Evolutionary conservation across 2,888 invertebrate genomes (phyloP), one percentile per base, ranked within the genome.

Genomic region (Nomada fucata): DNA sequence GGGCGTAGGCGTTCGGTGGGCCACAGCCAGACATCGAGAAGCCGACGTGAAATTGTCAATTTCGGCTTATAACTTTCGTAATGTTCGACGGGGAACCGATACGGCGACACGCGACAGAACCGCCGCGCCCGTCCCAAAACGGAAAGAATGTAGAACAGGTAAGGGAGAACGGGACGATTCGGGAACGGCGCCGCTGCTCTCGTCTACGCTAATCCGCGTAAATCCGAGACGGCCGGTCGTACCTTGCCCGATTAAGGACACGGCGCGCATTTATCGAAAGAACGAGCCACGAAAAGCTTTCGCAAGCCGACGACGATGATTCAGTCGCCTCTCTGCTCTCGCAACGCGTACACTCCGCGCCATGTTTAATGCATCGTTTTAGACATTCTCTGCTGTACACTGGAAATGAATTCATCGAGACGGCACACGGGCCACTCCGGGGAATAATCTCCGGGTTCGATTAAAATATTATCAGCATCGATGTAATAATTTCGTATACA

Each of bases 1-100:
- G n/a, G 18, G 91, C 91, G 92, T 91, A 90, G 92, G 92, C 89
- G 92, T 90, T 90, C 80, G 83, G 88, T 87, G 87, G 86, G 88
- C 85, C 87, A 82, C 84, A 86, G 77, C 87, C 89, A 87, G 87
- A 88, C 87, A 79, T 67, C 86, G 76, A 74, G 80, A 76, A 81
- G 84, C 79, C 82, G 88, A 86, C 81, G 87, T 74, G 76, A 86
- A 86, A 82, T 84, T 86, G 81, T 82, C 78, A 85, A 88, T 88
- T 87, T 80, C 77, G 80, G 77, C 77, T 79, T 82, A 57, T 29
- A 64, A 82, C 79, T 80, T 87, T 84, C 63, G 44, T 63, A 65
- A 57, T 60, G 68, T 60, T 57, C 60, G 52, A 50, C 3, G 60
- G 3, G 52, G 23, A 68, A 44, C 47, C 68, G 55, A 52, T n/a